Evolutionary conservation across 2,888 invertebrate genomes (phyloP), one percentile per base, ranked within the genome.

Genomic region (Sphaeridia pumilis): DNA sequence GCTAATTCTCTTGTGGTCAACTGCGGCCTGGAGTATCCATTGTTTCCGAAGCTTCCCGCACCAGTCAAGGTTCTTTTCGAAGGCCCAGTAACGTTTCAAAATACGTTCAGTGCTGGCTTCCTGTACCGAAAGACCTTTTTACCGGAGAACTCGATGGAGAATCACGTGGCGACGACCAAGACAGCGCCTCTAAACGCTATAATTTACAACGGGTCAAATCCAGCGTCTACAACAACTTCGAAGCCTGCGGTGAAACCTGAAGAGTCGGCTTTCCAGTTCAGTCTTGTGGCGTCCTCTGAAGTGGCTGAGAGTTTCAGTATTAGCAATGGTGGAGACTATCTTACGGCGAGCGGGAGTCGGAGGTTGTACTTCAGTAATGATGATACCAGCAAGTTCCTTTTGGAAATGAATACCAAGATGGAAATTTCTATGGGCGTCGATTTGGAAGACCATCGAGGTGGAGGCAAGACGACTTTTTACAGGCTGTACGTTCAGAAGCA

Each of bases 31-130:
- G 17, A 38, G 5, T 17, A 38, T 38, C 27, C 46, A 21, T 21
- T 52, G 5, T 52, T 52, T 21, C 4, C 26, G 3, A 27, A 27
- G 17, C 17, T 52, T n/a, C 46, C 52, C 31, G 24, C 21, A 3
- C 47, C 52, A 3, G 52, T 52, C 25, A 27, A 46, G 25, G 38
- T 45, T 2, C 31, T 52, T 28, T 52, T 52, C 27, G 28, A 36
- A 17, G 25, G 22, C 4, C 20, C 41, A 1, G 45, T 52, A 22
- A 52, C 31, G 4, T 42, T 52, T 24, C 52, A 52, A 42, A 52
- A 52, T 42, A 52, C 52, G 12, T 46, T 46, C 25, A 52, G 46
- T 21, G 46, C 46, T 4, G 52, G 52, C 14, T 52, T 41, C 52
- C 42, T 52, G 20, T 52, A 31, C 46, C 46, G 52, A 7, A 52